Conservation (phyloP, 2,888 invertebrate genomes). For the Sicus ferrugineus region DNA sequence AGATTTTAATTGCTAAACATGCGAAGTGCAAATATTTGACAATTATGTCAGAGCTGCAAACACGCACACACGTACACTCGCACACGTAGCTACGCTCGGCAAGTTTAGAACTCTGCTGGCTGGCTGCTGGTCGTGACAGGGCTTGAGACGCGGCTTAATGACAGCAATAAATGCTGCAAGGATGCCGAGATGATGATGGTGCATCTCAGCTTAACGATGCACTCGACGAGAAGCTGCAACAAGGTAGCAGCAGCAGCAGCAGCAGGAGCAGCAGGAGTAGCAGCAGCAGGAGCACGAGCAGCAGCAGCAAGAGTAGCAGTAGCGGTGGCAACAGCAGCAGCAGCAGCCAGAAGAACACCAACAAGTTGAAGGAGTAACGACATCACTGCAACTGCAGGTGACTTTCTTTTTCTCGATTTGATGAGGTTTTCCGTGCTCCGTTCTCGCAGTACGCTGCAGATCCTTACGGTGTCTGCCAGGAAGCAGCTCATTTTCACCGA, state of each 20-base stretch:
- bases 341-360: background rate
- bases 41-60: conserved; percentile 46
- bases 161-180: conserved; percentile 28
- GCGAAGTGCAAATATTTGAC: conserved; percentile 53
- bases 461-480: conserved; percentile 9
- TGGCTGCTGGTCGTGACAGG: background rate
- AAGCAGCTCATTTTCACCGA: background rate
- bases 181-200: conserved; percentile 11
- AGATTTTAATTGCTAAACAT: conserved; percentile 53
- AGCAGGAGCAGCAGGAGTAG: background rate
- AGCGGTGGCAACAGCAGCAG: background rate
- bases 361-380: too few species aligned
- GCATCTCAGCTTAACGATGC: conserved; percentile 19
- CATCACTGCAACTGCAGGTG: background rate
- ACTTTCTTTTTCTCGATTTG: background rate
- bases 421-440: background rate
- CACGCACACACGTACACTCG: conserved; percentile 6
- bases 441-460: background rate
- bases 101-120: background rate
- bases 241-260: background rate
- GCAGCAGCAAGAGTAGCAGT: background rate
- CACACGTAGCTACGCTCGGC: background rate
- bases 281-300: conserved; percentile 6
- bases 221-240: conserved; percentile 10
- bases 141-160: conserved; percentile 20